phyloP scores from a whole-genome alignment of 2,113 vertebrate species.

The Nannobrachium achirus region DNA sequence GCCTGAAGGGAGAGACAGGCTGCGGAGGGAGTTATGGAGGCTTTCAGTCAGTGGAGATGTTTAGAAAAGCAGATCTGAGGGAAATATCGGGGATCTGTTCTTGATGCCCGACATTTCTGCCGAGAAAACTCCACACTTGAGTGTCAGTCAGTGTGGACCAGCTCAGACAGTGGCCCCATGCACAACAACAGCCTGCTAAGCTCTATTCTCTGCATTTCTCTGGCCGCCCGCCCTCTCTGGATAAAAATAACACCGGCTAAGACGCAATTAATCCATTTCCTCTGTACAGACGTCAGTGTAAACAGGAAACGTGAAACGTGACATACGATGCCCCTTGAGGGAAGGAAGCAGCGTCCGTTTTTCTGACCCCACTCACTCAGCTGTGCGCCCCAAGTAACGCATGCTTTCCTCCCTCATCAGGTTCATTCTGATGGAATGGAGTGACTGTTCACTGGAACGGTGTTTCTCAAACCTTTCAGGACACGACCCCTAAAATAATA shows the following conservation, averaged over 20 bases:
- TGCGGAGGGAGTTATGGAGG: slow-evolving; percentile 12
- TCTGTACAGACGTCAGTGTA: background rate
- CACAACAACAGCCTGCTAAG: too few relatives aligned
- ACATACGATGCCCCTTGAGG: background rate
- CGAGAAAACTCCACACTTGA: background rate
- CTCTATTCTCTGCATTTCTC: background rate
- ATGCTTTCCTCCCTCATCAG: slow-evolving; percentile 10
- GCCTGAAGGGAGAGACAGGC: background rate
- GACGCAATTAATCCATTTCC: slow-evolving; percentile 8
- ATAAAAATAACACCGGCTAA: background rate
- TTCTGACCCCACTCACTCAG: slow-evolving; percentile 8
- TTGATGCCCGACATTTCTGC: background rate
- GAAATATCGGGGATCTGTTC: background rate
- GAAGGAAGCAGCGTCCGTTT: background rate
- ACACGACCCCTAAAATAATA: too few relatives aligned
- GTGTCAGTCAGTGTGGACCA: background rate
- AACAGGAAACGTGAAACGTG: background rate
- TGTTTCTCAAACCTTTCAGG: too few relatives aligned
- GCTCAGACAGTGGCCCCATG: too few relatives aligned
- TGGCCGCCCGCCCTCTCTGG: background rate
- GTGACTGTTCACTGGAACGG: too few relatives aligned
- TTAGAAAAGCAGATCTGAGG: background rate
- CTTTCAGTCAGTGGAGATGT: background rate
- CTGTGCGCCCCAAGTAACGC: background rate
- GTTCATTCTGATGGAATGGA: slow-evolving; percentile 13